Evolutionary conservation across 2,888 invertebrate species (phyloP), one percentile per base, ranked within the genome.

Genomic region (Pantelozetes paolii): DNA sequence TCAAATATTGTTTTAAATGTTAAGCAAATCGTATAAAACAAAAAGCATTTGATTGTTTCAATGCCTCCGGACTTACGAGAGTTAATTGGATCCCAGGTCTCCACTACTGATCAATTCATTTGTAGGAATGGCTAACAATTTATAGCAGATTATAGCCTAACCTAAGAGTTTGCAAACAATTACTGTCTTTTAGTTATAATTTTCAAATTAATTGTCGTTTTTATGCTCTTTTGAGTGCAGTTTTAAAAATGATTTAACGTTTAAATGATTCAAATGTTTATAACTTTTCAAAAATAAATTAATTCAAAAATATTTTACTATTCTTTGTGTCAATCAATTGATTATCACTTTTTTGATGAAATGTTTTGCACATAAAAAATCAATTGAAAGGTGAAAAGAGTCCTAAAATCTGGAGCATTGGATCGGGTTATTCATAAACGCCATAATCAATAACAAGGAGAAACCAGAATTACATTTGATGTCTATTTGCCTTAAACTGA

Each of bases 341-440:
- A 59, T 59, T 28, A 59, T 59, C 26, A n/a, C n/a, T n/a, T n/a
- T 28, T 28, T 59, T 59, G 59, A 59, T 15, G 59, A 59, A 28
- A n/a, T n/a, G n/a, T n/a, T n/a, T n/a, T 59, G 26, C 23, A 26
- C 59, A 20, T 26, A 28, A 20, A 54, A 26, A 26, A 8, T 59
- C 30, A 26, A 30, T 59, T 59, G 28, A 59, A 59, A n/a, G n/a
- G n/a, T n/a, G n/a, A n/a, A n/a, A n/a, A n/a, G n/a, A n/a, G n/a
- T n/a, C n/a, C n/a, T n/a, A n/a, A n/a, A n/a, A n/a, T n/a, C n/a
- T n/a, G n/a, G n/a, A 62, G 36, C 30, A 62, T 62, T 62, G 18
- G 62, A 62, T 30, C 62, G 32, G 32, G 32, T 32, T 62, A 62
- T 62, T 62, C n/a, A 30, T 30, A 62, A 20, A 32, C 36, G 18